Base-by-base conservation (phyloP, 1,140 invertebrate genomes). In the Drosophila ananassae region DNA sequence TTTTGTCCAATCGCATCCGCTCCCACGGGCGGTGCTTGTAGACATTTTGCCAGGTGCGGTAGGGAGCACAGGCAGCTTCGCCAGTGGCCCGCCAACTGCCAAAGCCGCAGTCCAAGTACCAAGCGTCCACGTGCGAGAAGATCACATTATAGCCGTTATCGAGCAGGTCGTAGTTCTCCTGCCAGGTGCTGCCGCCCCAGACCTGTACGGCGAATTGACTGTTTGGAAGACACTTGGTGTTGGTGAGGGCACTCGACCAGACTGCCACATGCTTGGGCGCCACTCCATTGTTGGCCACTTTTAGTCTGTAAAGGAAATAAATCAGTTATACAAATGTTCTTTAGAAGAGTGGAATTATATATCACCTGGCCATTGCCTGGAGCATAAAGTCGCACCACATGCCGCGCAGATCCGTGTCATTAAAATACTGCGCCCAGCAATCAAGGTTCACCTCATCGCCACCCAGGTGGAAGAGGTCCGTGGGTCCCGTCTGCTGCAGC, bases 61-160 rank as follows among this genome's bases (percentile, higher is more conserved):
- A 97, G 1, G 96, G 95, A 4, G 96, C 95, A 79, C 96, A 97
- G 41, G 96, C 95, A 0, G 95, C 95, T 46, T 95, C 94, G 0
- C 62, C 93, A 74, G 76, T 93, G 90, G 90, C 96, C 6, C 96
- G 92, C 96, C 96, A 97, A 44, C 94, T 95, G 1, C 96, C 96
- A 82, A 96, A 97, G 0, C 96, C 96, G 77, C 96, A 97, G 79
- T 97, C 96, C 55, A 97, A 93, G 92, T 97, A 97, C 96, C 96
- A 97, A 1, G 96, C 95, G 83, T 97, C 96, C 28, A 96, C 96
- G 83, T 97, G 96, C 0, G 96, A 97, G 32, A 97, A 91, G 28
- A 97, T 95, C n/a, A 96, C 93, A 17, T 95, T 94, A 89, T 95
- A 97, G 1, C 95, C 96, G 55, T 95, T 94, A 57, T 95, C 94